A percentile compares a stretch with the other conserved stretches of the same genome.
phyloP scores from a whole-genome alignment of 2,113 vertebrate genomes.

The Sakesphorus luctuosus region DNA sequence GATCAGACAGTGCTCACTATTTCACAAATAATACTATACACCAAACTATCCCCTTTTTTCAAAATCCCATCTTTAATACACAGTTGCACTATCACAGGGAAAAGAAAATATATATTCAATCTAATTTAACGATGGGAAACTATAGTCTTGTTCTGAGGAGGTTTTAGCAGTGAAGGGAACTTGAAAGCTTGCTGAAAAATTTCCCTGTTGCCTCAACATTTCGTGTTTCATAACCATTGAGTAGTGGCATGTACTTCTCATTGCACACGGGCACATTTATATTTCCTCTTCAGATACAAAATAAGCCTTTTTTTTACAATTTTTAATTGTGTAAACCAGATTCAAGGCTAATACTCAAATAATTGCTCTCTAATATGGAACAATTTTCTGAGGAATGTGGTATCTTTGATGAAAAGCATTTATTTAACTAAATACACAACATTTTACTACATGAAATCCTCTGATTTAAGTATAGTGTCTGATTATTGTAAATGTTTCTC shows the following conservation, averaged over 20 bases:
- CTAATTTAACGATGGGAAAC: neutral
- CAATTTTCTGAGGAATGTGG: neutral
- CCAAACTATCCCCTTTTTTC: neutral
- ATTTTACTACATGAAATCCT: neutral
- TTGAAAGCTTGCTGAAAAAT: neutral
- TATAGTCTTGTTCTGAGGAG: neutral
- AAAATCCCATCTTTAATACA: neutral
- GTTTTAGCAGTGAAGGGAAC: neutral
- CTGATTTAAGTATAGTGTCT: neutral
- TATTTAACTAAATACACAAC: neutral
- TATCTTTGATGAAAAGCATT: neutral
- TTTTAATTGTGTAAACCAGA: neutral
- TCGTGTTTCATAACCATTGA: neutral
- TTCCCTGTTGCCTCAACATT: neutral
- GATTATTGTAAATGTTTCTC: neutral
- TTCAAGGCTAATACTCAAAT: neutral
- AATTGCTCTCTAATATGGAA: neutral
- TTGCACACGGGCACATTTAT: neutral
- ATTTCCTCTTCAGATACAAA: neutral
- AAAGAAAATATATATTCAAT: neutral
- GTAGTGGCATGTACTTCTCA: accelerated
- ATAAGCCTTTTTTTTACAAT: neutral
- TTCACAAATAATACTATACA: neutral
- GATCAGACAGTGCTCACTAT: neutral
- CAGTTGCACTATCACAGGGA: neutral